Evolutionary conservation across 2,888 invertebrate genomes (phyloP), one percentile per base, ranked within the genome.

Genomic region (Psylliodes chrysocephalus): DNA sequence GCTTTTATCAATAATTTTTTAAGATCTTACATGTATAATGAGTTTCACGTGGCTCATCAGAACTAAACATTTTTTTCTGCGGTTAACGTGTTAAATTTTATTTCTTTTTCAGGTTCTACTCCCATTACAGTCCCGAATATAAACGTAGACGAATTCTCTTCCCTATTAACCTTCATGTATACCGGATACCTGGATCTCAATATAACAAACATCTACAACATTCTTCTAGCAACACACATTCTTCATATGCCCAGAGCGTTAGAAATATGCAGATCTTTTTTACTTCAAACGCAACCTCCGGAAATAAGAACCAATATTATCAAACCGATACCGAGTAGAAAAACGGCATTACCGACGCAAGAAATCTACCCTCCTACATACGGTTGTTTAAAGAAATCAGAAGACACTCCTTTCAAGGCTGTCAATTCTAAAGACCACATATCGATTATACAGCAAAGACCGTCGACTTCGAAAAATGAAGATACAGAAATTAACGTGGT

Each of bases 231-330:
- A 3, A 90, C 91, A 7, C 90, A 91, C 79, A 84, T 90, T 52
- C 82, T 91, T 44, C 90, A 91, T 77, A 91, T 91, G 90, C 91
- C 91, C 1, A 84, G 89, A 10, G 90, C 90, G 0, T 77, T 90
- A 49, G 90, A 90, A 72, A 85, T 90, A 69, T 91, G 91, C 79
- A 84, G 90, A 17, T 86, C 85, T 4, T 87, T 89, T 73, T 79
- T 91, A 47, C 83, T 89, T 40, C 85, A 88, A 14, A 84, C 83
- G 12, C 85, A 86, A 59, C 66, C 57, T 61, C 59, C 60, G 66
- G 70, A 72, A 61, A 68, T 53, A 52, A 54, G 63, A 44, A 63
- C 60, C 56, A 67, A 68, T 64, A 51, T 68, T 14, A 68, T 70
- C 22, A 66, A 68, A 57, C 69, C 65, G 4, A 69, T 63, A 53